Evolutionary conservation across 2,113 vertebrate species (phyloP).

Genomic region (Ancistrus triradiatus): DNA sequence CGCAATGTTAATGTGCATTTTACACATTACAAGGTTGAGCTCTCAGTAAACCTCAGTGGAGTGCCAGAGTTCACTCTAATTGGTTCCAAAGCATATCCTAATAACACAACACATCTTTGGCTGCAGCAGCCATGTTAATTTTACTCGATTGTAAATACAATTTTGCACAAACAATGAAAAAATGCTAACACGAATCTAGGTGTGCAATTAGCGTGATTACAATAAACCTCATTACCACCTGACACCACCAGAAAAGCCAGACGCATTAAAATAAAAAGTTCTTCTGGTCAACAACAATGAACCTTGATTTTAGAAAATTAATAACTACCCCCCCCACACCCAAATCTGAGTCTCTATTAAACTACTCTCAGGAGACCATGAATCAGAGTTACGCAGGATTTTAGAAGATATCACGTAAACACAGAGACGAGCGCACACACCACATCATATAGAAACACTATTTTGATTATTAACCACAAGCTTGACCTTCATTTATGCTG

Average conservation of each 20-base stretch:
- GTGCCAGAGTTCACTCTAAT: conserved; percentile 84
- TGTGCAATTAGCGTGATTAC: conserved; percentile 97
- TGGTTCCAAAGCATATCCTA: conserved; percentile 97
- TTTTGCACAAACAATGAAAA: conserved; percentile 88
- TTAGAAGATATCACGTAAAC: conserved; percentile 65
- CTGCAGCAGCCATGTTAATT: conserved; percentile 81
- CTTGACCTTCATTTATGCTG: conserved; percentile 63
- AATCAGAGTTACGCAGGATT: conserved; percentile 98
- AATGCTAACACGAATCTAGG: conserved; percentile 92
- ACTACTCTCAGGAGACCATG: conserved; percentile 78
- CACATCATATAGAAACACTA: not conserved
- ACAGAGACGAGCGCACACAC: conserved; percentile 6
- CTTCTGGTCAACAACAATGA: conserved; percentile 74
- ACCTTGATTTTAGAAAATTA: conserved; percentile 84
- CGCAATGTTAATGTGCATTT: conserved; percentile 74
- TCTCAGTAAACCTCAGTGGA: conserved; percentile 76
- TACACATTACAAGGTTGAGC: conserved; percentile 81
- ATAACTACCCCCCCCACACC: conserved; percentile 59
- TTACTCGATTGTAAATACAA: conserved; percentile 77
- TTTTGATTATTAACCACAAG: conserved; percentile 67
- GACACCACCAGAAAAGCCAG: conserved; percentile 60
- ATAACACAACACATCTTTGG: conserved; percentile 76
- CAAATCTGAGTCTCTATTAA: conserved; percentile 90
- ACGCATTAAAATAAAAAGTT: conserved; percentile 68
- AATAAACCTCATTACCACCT: conserved; percentile 98